Evolutionary conservation across 2,113 vertebrate genomes (phyloP).

Genomic region (Isichthys henryi): DNA sequence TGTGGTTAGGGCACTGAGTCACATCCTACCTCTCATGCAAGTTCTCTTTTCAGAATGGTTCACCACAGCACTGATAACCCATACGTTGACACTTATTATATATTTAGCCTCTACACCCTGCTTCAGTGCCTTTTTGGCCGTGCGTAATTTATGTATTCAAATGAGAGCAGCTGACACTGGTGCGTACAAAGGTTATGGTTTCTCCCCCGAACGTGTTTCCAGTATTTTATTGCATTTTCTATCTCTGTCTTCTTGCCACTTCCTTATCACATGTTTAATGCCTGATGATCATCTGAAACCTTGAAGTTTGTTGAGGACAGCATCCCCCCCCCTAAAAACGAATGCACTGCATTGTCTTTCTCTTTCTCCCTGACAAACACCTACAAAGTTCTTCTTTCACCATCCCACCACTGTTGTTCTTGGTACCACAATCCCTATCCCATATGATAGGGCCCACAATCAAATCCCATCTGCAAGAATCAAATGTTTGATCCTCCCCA

Average conservation of each 20-base stretch:
- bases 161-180: neutral
- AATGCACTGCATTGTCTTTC: neutral
- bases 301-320: neutral
- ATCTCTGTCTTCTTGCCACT: neutral
- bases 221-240: neutral
- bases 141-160: neutral
- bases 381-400: neutral
- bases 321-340: neutral
- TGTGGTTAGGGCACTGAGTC: too few relatives aligned
- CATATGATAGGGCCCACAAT: neutral
- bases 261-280: neutral
- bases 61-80: neutral
- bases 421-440: neutral
- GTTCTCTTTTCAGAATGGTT: neutral
- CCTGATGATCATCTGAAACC: neutral
- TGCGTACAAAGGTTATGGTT: neutral
- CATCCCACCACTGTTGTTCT: neutral
- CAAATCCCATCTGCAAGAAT: neutral
- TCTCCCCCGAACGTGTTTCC: neutral
- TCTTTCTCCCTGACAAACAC: neutral
- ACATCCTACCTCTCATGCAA: neutral
- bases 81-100: neutral
- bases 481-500: neutral
- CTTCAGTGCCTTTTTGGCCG: neutral
- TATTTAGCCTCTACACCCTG: neutral